Evolutionary conservation across 2,888 invertebrate species (phyloP).

Genomic region (Sisyra terminalis): DNA sequence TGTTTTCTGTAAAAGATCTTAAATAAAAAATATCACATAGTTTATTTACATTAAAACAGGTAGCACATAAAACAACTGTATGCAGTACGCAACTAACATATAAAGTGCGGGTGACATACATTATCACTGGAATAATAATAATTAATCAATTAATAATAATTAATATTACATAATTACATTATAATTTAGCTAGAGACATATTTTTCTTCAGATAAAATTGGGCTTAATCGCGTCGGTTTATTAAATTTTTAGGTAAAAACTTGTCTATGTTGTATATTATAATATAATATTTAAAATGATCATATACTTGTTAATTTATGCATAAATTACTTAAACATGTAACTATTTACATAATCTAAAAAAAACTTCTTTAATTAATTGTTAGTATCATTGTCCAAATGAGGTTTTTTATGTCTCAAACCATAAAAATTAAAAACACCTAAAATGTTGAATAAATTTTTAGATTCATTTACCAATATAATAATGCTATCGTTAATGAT

Average conservation of each 20-base stretch:
- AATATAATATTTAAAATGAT: neutral
- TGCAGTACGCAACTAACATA: constrained; percentile 9
- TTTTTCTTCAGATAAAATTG: neutral
- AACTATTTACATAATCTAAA: no score
- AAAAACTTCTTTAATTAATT: neutral
- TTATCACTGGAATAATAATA: constrained; percentile 8
- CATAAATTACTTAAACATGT: no score
- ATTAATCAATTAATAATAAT: neutral
- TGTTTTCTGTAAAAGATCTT: no score
- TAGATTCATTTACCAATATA: neutral
- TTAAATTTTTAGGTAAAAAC: neutral
- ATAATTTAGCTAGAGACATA: constrained; percentile 1
- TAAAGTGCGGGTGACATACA: constrained; percentile 8
- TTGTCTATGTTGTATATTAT: neutral
- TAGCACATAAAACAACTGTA: constrained; percentile 10
- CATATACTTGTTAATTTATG: no score
- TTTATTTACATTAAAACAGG: constrained; percentile 10
- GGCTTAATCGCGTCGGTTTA: neutral
- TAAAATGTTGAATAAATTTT: neutral
- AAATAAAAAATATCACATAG: neutral
- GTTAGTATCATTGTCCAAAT: neutral
- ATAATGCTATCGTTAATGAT: no score
- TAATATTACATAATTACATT: constrained; percentile 1
- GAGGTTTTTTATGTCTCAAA: neutral
- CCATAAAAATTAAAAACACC: neutral